Conservation (phyloP, 1,140 invertebrate genomes). For the Drosophila littoralis region DNA sequence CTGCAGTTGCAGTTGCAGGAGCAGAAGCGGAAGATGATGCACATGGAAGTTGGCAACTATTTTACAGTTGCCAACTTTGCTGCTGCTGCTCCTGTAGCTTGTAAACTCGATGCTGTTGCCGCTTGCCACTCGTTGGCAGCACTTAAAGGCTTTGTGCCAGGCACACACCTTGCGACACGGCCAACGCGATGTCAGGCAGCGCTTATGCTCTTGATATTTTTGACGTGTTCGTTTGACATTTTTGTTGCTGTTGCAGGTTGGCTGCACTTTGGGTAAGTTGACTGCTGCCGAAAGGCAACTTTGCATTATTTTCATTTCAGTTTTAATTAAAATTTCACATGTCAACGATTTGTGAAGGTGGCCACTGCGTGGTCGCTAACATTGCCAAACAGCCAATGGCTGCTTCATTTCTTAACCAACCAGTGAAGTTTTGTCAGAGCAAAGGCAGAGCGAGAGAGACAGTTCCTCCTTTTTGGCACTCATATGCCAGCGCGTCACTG, state of each 20-base stretch:
- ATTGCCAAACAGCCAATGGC: conserved; percentile 30
- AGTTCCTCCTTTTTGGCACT: conserved; percentile 27
- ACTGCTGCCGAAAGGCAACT: conserved; percentile 10
- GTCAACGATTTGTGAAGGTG: conserved; percentile 68
- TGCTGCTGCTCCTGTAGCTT: background rate
- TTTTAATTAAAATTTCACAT: conserved; percentile 78
- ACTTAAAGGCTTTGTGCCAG: conserved; percentile 76
- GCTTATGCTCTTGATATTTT: conserved; percentile 75
- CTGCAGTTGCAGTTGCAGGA: conserved; percentile 52
- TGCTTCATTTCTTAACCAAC: conserved; percentile 60
- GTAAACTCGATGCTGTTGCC: conserved; percentile 17
- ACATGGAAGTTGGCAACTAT: conserved; percentile 50
- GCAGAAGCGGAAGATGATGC: conserved; percentile 15
- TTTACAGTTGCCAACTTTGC: conserved; percentile 46
- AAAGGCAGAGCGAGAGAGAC: background rate
- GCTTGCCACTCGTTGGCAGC: conserved; percentile 60
- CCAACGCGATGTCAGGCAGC: conserved; percentile 35
- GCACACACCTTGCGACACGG: conserved; percentile 41
- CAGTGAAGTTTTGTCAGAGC: conserved; percentile 20
- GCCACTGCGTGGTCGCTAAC: conserved; percentile 10
- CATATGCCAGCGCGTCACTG: conserved; percentile 12
- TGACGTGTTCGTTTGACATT: conserved; percentile 76
- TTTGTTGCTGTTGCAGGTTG: conserved; percentile 33
- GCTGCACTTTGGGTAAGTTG: conserved; percentile 37
- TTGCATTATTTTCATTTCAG: conserved; percentile 72